Evolutionary conservation across 92 coral and sea anemone species (phyloP), one percentile per base, ranked within the genome.

Genomic region (Pocillopora grandis): DNA sequence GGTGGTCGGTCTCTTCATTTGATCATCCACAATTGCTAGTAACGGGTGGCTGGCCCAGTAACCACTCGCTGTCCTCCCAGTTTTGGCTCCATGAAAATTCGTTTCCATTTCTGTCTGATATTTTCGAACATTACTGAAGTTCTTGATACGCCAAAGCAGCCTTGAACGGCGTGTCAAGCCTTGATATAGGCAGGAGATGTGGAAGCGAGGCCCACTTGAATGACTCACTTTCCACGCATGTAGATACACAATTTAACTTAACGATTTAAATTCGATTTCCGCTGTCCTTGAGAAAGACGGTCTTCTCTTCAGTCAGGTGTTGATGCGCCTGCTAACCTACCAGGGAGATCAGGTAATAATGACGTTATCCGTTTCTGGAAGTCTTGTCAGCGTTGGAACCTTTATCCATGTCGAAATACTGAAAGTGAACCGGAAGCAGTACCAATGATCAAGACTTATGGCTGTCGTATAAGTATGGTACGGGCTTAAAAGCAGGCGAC

Each of bases 361-460:
- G 11, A 16, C 11, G 52, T 36, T 36, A 80, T 7, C 85, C 85
- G 35, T 58, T 80, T 58, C 85, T 80, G 17, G 85, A 80, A 17
- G 76, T 80, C 66, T 80, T 80, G 42, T 80, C 85, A 58, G 85
- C 2, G 71, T 70, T 69, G 42, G 85, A 58, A 37, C 76, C 52
- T 71, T 80, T 80, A n/a, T 80, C 85, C 69, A 80, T 33, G 85
- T 80, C 85, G 77, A 80, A 80, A 58, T 68, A 80, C 85, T 80
- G 75, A 13, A 15, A 57, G 69, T 23, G 12, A 68, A 58, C 42
- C 14, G 7, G n/a, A 3, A 55, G n/a, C 19, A 20, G 31, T 49
- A 33, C 9, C 74, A 17, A 7, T 21, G 52, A 42, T 42, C 52
- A 42, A 42, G 52, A 42, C 52, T 42, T 42, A 42, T 3, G 52